Conservation (phyloP, 2,888 invertebrate genomes). For the Spodoptera picta region DNA sequence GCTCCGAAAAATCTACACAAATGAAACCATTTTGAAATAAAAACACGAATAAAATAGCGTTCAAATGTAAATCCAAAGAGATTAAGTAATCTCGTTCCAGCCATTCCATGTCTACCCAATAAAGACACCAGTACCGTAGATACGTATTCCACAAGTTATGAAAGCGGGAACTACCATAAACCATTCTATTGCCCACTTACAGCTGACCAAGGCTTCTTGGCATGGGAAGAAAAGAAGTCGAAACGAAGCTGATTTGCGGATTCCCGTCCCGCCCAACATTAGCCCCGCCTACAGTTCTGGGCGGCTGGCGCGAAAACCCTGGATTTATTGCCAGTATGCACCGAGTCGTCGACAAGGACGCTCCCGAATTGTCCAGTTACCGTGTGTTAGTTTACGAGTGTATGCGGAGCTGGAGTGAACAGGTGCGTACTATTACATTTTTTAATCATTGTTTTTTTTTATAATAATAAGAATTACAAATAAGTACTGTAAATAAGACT, state of each 20-base stretch:
- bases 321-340: conserved; percentile 67
- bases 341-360: conserved; percentile 55
- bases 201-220: conserved; percentile 66
- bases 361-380: conserved; percentile 37
- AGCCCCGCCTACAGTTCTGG: conserved; percentile 79
- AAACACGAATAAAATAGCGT: neutral
- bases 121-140: conserved; percentile 10
- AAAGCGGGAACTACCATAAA: conserved; percentile 58
- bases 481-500: no score
- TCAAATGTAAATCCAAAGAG: conserved; percentile 13
- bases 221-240: conserved; percentile 77
- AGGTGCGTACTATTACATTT: conserved; percentile 39
- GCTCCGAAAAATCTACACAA: neutral
- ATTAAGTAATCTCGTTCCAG: conserved; percentile 11
- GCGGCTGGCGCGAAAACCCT: conserved; percentile 62
- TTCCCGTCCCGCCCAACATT: conserved; percentile 74
- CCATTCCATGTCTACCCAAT: conserved; percentile 9
- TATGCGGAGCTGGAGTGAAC: conserved; percentile 18
- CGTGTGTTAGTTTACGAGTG: conserved; percentile 56
- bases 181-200: conserved; percentile 70
- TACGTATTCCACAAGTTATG: conserved; percentile 43
- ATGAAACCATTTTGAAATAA: neutral
- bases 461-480: no score
- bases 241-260: conserved; percentile 79
- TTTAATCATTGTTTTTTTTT: neutral